Base-by-base conservation (phyloP, 2,888 invertebrate genomes). In the Dryadula phaetusa region DNA sequence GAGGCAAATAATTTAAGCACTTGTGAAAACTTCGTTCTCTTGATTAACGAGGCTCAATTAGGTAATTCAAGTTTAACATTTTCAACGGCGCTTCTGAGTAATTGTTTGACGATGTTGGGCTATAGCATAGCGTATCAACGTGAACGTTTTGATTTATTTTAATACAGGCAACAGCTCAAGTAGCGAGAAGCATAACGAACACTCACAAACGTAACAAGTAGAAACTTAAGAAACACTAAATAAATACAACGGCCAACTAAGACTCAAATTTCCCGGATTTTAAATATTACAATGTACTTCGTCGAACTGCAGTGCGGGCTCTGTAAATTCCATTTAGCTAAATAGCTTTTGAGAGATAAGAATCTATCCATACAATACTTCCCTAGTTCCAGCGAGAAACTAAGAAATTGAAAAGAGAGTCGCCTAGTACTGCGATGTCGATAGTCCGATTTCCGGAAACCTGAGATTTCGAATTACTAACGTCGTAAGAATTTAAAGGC, bases 301-400 rank as follows among this genome's bases (percentile, higher is more conserved):
- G 88, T 89, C 89, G 90, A 91, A 92, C 91, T 92, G 92, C 92
- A 92, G 87, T 90, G 90, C 91, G 86, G 91, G 89, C 89, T 90
- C 86, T 88, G 91, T 92, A 92, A 92, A 92, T 92, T 92, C 92
- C 91, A 92, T 92, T 92, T 91, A 90, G 90, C 88, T 92, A 92
- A 92, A 92, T 92, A 92, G 92, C 91, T 92, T 92, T 91, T 86
- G 84, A 85, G 89, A 92, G 92, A 92, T 92, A 92, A 91, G 88
- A 88, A 92, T 92, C 92, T 90, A 85, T 87, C 84, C 90, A 90
- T 91, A 92, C 90, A 92, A 92, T 91, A 89, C 88, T 90, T 83
- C 81, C 88, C 81, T 87, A 83, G 82, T 88, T 84, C 82, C 82
- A 86, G 82, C 82, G 81, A 84, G 86, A 90, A 91, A 90, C 90